Evolutionary conservation across 2,888 invertebrate genomes (phyloP), one percentile per base, ranked within the genome.

Genomic region (Tribolium freemani): DNA sequence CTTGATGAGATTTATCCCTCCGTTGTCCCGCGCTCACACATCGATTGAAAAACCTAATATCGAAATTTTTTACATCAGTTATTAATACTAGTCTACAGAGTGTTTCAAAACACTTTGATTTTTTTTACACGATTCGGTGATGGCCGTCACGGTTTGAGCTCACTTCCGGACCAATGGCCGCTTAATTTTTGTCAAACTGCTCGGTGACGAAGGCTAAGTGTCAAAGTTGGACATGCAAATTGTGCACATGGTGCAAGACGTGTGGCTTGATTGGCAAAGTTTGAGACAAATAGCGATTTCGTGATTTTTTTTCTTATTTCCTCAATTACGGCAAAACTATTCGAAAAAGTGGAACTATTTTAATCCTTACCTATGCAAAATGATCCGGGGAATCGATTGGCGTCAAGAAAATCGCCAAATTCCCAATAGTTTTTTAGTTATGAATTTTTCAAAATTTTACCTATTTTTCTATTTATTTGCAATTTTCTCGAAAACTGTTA

Each of bases 101-200:
- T 26, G 26, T 26, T 26, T 26, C 5, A 16, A 16, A 16, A 16
- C 16, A 3, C 3, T 26, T 26, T 38, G 38, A 38, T 6, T 8
- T n/a, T 16, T 16, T 16, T 16, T 16, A 16, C 16, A 16, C 16
- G 16, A 16, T 16, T 16, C 16, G 54, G 68, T 57, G 58, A 68
- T 31, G 20, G 3, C 30, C 58, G 71, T 71, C 66, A 71, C 71
- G 71, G 57, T 71, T 71, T 56, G 64, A 31, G 46, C 66, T n/a
- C 56, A 38, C 58, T 56, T 71, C 71, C 71, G 71, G 71, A 57
- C 56, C 66, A 56, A 13, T 44, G 56, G 10, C 13, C 54, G 38
- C 38, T 38, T 57, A 48, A 46, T 57, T 57, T 57, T 58, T 68
- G 57, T 46, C 68, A n/a, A 38, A 38, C 8, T n/a, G 8, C 3